phyloP scores from a whole-genome alignment of 1,140 invertebrate genomes.

The Platorchestia sp. region DNA sequence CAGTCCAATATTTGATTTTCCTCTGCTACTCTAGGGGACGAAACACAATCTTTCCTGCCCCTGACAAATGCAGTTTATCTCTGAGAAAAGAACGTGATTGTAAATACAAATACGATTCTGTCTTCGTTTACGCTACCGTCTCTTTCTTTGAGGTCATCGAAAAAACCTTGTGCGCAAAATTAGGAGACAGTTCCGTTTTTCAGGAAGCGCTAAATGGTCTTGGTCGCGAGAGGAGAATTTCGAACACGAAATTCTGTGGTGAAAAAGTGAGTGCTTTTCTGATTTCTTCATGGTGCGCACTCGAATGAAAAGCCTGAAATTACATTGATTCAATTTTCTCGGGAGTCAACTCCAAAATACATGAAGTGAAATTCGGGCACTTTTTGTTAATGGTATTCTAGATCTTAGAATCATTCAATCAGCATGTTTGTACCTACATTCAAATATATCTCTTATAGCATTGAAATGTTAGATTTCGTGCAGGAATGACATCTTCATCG shows the following conservation, averaged over 20 bases:
- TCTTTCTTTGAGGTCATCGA: background rate
- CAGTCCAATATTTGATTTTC: background rate
- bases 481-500: background rate
- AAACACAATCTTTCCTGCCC: background rate
- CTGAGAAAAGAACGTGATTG: background rate
- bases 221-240: background rate
- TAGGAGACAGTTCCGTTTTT: constrained; percentile 13
- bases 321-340: background rate
- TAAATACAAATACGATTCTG: constrained; percentile 48
- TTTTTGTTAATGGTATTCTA: background rate
- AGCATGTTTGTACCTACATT: background rate
- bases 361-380: background rate
- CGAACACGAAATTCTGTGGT: background rate
- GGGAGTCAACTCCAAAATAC: background rate
- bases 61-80: background rate
- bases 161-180: constrained; percentile 18
- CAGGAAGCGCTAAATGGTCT: constrained; percentile 31
- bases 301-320: background rate
- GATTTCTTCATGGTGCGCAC: background rate
- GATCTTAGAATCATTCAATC: background rate
- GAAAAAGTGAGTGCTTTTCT: background rate
- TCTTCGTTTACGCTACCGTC: constrained; percentile 26
- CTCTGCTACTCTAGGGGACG: background rate
- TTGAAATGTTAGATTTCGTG: background rate
- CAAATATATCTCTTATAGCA: background rate